Evolutionary conservation across 2,888 invertebrate genomes (phyloP).

Genomic region (Anaspis maculata): DNA sequence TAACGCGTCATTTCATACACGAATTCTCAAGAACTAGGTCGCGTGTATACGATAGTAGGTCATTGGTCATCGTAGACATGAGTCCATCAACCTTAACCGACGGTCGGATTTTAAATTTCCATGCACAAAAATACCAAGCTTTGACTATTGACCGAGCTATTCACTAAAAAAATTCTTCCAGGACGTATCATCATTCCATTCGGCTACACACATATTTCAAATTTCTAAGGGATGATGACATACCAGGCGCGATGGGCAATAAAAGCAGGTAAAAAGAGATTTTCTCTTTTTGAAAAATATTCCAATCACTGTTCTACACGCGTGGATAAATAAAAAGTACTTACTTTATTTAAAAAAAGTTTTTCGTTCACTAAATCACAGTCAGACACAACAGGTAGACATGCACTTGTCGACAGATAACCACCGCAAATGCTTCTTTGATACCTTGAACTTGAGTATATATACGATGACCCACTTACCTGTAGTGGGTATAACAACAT

Average conservation of each 20-base stretch:
- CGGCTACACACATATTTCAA: not conserved
- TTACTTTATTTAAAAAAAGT: constrained; percentile 16
- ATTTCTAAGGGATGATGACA: not conserved
- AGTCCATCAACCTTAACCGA: constrained; percentile 11
- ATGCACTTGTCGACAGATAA: constrained; percentile 27
- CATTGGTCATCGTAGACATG: constrained; percentile 9
- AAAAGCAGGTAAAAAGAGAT: too few relatives aligned
- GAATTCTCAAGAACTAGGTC: constrained; percentile 10
- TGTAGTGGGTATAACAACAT: constrained; percentile 16
- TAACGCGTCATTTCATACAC: too few relatives aligned
- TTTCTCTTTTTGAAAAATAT: too few relatives aligned
- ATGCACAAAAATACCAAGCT: too few relatives aligned
- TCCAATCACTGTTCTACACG: too few relatives aligned
- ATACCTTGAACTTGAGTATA: constrained; percentile 77
- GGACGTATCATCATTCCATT: not conserved
- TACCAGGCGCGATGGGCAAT: too few relatives aligned
- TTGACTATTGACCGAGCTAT: too few relatives aligned
- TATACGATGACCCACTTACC: constrained; percentile 73
- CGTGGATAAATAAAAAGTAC: constrained; percentile 11
- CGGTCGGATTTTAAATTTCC: too few relatives aligned
- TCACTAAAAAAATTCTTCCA: not conserved
- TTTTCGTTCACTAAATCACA: constrained; percentile 16
- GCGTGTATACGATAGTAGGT: constrained; percentile 9
- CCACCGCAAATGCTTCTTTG: constrained; percentile 44
- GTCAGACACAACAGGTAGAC: constrained; percentile 18